Base-by-base conservation (phyloP, 1,140 invertebrate species). In the Lineus longissimus region DNA sequence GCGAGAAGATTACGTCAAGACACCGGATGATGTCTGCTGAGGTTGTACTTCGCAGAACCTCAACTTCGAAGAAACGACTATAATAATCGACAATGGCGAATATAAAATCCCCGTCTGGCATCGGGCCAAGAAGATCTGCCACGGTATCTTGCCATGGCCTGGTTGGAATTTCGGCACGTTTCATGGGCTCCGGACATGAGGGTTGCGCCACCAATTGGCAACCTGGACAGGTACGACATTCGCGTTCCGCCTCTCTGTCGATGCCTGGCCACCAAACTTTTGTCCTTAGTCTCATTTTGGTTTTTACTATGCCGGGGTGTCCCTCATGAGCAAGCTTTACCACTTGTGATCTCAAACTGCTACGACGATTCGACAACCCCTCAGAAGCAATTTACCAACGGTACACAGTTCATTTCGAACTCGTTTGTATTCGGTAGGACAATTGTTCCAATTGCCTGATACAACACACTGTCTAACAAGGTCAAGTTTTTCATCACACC, bases 251-350 rank as follows among this genome's bases (percentile, higher is more conserved):
- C 56, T 67, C 69, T 22, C 22, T 7, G 17, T 73, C 65, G 2
- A 79, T 72, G 47, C 63, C 55, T 55, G 68, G 67, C 73, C 73
- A 80, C 78, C 79, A 81, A 9, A 79, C 73, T 67, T 79, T 79
- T 17, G 60, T 31, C 63, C 76, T 36, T 55, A 77, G 27, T 30
- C 61, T 47, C 22, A 60, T 30, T 57, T 78, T 79, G 66, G 71
- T 78, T 30, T 54, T 30, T 36, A 67, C 65, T 1, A 73, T 74
- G 6, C 75, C 73, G 2, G 65, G 63, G 63, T 79, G 76, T 33
- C 69, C 71, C 65, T 79, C 73, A 62, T 76, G 76, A 22, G 69
- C 63, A 4, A 64, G 19, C 22, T 27, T 33, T 19, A 61, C n/a
- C 15, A 51, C 22, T 36, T 36, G 1, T 13, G 1, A 25, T n/a